Percentiles rank a stretch among this genome's conserved stretches.
These are phyloP conservation scores for Colinus virginianus DNA, from an alignment of 2,113 vertebrate genomes.

Conservation along the genomic window DNA sequence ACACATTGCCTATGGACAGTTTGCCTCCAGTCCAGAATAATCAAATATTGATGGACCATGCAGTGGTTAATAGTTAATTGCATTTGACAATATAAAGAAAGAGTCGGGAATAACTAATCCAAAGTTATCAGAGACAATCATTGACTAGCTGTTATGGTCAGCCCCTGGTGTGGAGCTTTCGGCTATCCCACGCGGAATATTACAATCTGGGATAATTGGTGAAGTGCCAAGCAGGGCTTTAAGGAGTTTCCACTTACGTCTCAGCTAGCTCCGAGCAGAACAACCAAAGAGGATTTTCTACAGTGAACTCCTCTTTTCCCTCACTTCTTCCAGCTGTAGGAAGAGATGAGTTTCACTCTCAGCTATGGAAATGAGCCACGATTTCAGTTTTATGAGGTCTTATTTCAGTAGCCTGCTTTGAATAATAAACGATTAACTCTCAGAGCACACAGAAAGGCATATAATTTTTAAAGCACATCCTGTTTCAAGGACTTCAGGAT, in stretches of 20 bases:
- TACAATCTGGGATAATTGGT: background rate
- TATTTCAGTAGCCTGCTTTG: conserved; percentile 11
- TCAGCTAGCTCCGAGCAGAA: background rate
- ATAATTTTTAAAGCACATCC: background rate
- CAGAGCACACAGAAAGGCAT: background rate
- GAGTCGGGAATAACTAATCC: conserved; percentile 7
- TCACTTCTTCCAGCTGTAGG: conserved; percentile 6
- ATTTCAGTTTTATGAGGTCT: conserved; percentile 26
- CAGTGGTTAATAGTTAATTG: conserved; percentile 14
- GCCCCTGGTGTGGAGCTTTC: background rate
- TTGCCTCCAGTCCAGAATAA: background rate
- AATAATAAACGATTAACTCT: background rate
- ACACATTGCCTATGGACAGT: background rate
- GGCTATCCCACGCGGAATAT: background rate
- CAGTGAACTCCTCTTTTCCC: conserved; percentile 13
- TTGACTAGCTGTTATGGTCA: background rate
- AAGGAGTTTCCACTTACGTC: background rate
- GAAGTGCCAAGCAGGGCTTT: background rate
- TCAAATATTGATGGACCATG: background rate
- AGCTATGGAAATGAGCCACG: background rate
- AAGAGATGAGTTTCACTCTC: conserved; percentile 24
- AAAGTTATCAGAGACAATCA: background rate
- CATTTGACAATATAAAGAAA: conserved; percentile 20
- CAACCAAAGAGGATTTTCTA: background rate
- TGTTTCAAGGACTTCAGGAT: background rate